A percentile compares a stretch with the other conserved stretches of the same genome.
phyloP scores from a whole-genome alignment of 2,797 vertebrate genomes.

The Sebastolobus altivelis region DNA sequence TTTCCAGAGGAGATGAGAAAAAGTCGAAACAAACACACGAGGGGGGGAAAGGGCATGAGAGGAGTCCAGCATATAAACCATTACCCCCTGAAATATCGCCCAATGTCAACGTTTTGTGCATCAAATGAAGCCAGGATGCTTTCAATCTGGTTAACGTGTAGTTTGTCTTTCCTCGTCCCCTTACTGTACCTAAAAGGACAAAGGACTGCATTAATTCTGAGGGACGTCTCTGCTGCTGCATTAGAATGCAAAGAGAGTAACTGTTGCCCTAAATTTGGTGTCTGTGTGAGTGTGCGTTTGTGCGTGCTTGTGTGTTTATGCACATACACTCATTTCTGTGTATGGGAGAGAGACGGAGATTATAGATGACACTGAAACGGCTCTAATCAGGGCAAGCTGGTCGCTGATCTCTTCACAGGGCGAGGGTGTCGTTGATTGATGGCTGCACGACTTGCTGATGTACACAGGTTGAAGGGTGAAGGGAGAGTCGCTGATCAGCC shows the following conservation, averaged over 20 bases:
- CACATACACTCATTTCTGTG: constrained; percentile 9
- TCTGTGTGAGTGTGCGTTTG: constrained; percentile 23
- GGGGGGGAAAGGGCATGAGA: constrained; percentile 42
- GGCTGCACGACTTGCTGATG: constrained; percentile 69
- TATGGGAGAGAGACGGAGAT: constrained; percentile 31
- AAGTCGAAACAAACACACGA: constrained; percentile 50
- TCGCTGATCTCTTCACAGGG: constrained; percentile 72
- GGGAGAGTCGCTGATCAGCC: constrained; percentile 51
- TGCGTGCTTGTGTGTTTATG: constrained; percentile 23
- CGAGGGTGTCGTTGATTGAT: constrained; percentile 72
- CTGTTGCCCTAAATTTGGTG: constrained; percentile 70
- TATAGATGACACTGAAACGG: constrained; percentile 71
- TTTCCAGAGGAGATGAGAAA: constrained; percentile 46
- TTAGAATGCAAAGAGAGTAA: constrained; percentile 66
- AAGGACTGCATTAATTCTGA: constrained; percentile 60
- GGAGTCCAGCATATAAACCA: constrained; percentile 57
- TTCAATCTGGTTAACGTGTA: constrained; percentile 46
- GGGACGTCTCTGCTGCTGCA: constrained; percentile 53
- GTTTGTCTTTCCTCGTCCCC: constrained; percentile 48
- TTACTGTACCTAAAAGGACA: constrained; percentile 63
- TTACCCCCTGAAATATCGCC: constrained; percentile 23
- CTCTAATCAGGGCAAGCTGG: constrained; percentile 77
- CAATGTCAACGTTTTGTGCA: constrained; percentile 48
- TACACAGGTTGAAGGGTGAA: constrained; percentile 59
- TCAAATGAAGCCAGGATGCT: constrained; percentile 39